phyloP scores from a whole-genome alignment of 2,888 invertebrate species.

The Drosophila kanekoi region DNA sequence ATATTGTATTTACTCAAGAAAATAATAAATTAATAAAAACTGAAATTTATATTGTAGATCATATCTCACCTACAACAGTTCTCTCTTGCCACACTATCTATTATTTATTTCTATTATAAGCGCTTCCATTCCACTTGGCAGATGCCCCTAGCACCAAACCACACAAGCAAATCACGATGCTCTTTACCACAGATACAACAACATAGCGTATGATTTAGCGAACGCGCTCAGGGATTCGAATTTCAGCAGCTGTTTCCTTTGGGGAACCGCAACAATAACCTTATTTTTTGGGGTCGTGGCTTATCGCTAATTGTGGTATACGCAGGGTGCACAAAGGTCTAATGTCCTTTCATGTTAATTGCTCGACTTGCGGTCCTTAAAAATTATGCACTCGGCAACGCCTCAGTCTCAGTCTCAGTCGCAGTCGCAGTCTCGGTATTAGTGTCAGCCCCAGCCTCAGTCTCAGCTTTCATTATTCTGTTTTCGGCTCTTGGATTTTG shows the following conservation, averaged over 20 bases:
- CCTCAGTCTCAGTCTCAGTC: slow-evolving; percentile 9
- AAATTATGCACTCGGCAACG: slow-evolving; percentile 56
- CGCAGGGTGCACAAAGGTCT: slow-evolving; percentile 52
- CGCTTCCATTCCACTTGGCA: background rate
- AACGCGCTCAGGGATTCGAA: slow-evolving; percentile 7
- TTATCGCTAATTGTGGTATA: slow-evolving; percentile 69
- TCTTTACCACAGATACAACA: background rate
- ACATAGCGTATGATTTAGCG: slow-evolving; percentile 6
- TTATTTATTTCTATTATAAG: too few species aligned
- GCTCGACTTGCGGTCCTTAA: slow-evolving; percentile 42
- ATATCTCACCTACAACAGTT: too few species aligned
- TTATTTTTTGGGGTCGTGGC: slow-evolving; percentile 49
- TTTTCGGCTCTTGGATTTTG: slow-evolving; percentile 18
- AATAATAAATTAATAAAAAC: too few species aligned
- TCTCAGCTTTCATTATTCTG: slow-evolving; percentile 22
- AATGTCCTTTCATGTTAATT: slow-evolving; percentile 71
- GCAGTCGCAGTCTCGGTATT: slow-evolving; percentile 3
- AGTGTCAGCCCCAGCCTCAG: slow-evolving; percentile 11
- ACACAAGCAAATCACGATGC: background rate
- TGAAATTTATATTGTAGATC: too few species aligned
- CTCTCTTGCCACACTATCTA: too few species aligned
- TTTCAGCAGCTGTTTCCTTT: slow-evolving; percentile 54
- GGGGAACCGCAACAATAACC: slow-evolving; percentile 21
- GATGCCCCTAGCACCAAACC: slow-evolving; percentile 5
- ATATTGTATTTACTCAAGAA: too few species aligned